These are phyloP conservation scores for Drosophila mayri DNA, from an alignment of 1,140 invertebrate species.

Conservation along the genomic window DNA sequence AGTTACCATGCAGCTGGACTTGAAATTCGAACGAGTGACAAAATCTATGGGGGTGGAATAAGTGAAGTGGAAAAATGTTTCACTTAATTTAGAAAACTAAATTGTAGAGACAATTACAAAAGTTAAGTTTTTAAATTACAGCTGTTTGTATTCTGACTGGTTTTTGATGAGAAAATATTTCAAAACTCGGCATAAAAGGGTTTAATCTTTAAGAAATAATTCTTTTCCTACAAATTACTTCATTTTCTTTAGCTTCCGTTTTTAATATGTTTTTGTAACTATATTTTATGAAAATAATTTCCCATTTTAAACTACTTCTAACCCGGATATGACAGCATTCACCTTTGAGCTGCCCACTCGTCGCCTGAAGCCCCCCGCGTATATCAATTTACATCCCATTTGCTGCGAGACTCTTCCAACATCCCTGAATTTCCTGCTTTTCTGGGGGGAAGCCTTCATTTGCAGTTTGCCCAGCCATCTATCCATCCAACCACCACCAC, in stretches of 20 bases:
- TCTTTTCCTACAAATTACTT: background rate
- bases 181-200: background rate
- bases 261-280: background rate
- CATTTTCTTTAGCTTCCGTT: background rate
- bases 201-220: background rate
- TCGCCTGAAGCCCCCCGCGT: conserved; percentile 14
- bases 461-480: conserved; percentile 8
- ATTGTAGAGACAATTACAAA: conserved; percentile 15
- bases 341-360: conserved; percentile 25
- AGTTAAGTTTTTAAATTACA: conserved; percentile 33
- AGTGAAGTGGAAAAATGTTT: conserved; percentile 46
- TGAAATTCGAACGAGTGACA: conserved; percentile 4
- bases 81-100: conserved; percentile 6
- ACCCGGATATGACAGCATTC: conserved; percentile 12
- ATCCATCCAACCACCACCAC: conserved; percentile 28
- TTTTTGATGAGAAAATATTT: background rate
- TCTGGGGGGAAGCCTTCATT: conserved; percentile 15
- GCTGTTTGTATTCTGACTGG: conserved; percentile 12
- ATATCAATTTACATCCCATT: conserved; percentile 65
- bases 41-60: conserved; percentile 17
- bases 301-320: conserved; percentile 7
- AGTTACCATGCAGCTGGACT: conserved; percentile 1
- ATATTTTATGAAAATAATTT: conserved; percentile 18
- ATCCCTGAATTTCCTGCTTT: background rate
- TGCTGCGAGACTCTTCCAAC: conserved; percentile 12